phyloP scores from a whole-genome alignment of 1,140 invertebrate species.

The Penaeus japonicus region DNA sequence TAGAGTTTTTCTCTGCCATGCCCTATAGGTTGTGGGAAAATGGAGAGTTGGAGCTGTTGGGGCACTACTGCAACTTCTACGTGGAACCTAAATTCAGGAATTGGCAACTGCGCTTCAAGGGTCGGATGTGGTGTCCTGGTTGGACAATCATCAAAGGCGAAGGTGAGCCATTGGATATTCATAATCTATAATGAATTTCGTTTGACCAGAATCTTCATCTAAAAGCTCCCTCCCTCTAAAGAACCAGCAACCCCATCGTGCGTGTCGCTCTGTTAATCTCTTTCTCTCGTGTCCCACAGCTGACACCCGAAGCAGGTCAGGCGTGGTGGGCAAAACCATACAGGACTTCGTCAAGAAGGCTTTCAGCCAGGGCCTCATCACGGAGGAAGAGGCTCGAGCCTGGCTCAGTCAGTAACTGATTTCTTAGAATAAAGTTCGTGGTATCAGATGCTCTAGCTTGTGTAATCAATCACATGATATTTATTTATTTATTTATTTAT shows the following conservation, averaged over 20 bases:
- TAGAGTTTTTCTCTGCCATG: too few relatives aligned
- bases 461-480: too few relatives aligned
- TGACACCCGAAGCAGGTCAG: background rate
- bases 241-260: too few relatives aligned
- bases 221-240: too few relatives aligned
- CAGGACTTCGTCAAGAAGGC: background rate
- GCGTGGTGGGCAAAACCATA: background rate
- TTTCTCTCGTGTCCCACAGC: background rate
- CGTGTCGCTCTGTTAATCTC: too few relatives aligned
- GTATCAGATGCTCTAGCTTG: too few relatives aligned
- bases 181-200: too few relatives aligned
- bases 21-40: background rate
- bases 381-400: background rate
- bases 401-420: background rate
- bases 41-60: background rate
- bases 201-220: too few relatives aligned
- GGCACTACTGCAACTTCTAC: background rate
- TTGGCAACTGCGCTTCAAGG: background rate
- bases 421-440: too few relatives aligned
- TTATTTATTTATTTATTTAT: too few relatives aligned
- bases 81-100: background rate
- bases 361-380: background rate
- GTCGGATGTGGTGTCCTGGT: background rate
- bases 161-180: too few relatives aligned
- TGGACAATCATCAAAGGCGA: background rate